Conservation (phyloP, 2,113 vertebrate species). For the Barbus barbus region DNA sequence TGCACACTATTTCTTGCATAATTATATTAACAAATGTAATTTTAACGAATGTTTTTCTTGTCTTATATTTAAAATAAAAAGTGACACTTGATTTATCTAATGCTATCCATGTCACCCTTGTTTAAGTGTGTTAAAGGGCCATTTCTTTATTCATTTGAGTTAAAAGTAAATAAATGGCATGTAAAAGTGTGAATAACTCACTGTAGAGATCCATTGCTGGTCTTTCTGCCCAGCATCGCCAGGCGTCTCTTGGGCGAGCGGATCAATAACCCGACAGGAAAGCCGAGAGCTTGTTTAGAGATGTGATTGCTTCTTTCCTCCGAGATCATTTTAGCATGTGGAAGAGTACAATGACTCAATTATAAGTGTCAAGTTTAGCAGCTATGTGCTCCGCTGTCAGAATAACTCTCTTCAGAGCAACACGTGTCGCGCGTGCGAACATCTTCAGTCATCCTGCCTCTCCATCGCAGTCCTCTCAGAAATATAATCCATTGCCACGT, state of each 20-base stretch:
- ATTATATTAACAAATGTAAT: background rate
- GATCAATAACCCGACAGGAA: slow-evolving; percentile 76
- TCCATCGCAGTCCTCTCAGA: background rate
- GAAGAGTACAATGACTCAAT: background rate
- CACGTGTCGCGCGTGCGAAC: background rate
- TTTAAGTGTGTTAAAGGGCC: background rate
- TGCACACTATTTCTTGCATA: background rate
- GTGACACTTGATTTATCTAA: background rate
- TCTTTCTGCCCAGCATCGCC: slow-evolving; percentile 75
- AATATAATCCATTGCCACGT: background rate
- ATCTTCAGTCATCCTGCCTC: background rate
- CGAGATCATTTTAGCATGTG: slow-evolving; percentile 67
- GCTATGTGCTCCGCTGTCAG: background rate
- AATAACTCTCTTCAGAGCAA: background rate
- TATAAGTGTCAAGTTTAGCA: background rate
- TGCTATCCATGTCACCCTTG: background rate
- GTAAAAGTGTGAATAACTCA: slow-evolving; percentile 62
- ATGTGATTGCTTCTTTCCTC: slow-evolving; percentile 72
- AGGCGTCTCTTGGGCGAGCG: slow-evolving; percentile 77
- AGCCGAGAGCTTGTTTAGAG: slow-evolving; percentile 72
- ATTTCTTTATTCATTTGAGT: background rate
- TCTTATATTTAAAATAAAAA: background rate
- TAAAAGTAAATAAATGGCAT: background rate
- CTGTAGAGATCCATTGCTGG: slow-evolving; percentile 79
- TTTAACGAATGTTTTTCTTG: background rate